Percentiles rank a stretch among this genome's conserved stretches.
Conservation (phyloP, 2,888 invertebrate genomes). For the Xestia sexstrigata region DNA sequence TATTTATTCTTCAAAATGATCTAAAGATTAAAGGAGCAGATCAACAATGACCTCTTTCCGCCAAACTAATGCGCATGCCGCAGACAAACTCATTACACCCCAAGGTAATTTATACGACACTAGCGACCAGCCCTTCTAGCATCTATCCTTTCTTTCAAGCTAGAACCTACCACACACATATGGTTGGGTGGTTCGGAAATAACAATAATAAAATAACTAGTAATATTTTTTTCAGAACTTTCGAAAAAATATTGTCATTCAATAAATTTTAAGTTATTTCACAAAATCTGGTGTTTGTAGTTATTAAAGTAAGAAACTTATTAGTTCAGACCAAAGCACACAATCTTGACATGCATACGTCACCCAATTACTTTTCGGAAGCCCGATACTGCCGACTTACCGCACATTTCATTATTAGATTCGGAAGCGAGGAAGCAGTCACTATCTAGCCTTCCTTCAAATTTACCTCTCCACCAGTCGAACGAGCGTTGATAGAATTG, state of each 20-base stretch:
- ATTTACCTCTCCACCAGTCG: background rate
- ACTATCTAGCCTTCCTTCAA: background rate
- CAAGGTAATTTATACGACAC: background rate
- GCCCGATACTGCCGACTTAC: background rate
- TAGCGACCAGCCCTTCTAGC: too few species aligned
- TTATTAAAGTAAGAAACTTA: background rate
- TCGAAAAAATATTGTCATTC: background rate
- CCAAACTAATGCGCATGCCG: background rate
- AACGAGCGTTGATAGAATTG: background rate
- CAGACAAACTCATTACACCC: background rate
- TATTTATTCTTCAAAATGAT: background rate
- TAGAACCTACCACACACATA: background rate
- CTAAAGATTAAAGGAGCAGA: background rate
- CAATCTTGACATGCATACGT: background rate
- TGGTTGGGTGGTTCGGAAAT: too few species aligned
- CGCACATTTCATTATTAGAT: background rate
- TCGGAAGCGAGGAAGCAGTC: background rate
- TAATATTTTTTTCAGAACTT: background rate
- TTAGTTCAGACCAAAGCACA: conserved; percentile 7
- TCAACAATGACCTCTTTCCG: background rate
- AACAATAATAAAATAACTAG: too few species aligned
- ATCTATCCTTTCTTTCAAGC: too few species aligned
- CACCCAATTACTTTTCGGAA: background rate
- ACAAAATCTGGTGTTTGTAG: conserved; percentile 9
- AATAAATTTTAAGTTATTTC: background rate